Base-by-base conservation (phyloP, 1,140 invertebrate species). In the Leguminivora glycinivorella region DNA sequence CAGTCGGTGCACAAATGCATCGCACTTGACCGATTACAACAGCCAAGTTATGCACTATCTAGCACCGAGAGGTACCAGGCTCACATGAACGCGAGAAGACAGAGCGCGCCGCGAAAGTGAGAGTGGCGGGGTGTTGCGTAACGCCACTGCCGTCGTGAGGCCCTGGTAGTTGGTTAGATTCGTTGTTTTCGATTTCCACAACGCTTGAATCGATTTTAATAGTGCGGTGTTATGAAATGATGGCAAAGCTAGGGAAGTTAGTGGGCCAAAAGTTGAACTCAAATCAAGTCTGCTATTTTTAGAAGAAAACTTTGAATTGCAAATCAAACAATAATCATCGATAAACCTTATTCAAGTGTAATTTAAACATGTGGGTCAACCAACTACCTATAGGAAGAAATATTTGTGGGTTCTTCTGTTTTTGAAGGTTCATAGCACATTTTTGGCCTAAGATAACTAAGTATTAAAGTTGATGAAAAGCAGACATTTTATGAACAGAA, bases 41-140 rank as follows among this genome's bases (percentile, higher is more conserved):
- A 29, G 25, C 58, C 14, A 63, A 63, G 58, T 63, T 63, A 63
- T 63, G 58, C 58, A 63, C 58, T 63, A 31, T 29, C 58, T 17
- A 63, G 25, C 25, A 29, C 58, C 58, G 14, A 63, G 7, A 63
- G 58, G 9, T 80, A 83, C 80, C 69, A 84, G 82, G 79, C 73
- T 29, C 26, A 38, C 77, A 84, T 76, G 73, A 73, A 60, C 58
- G 69, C 68, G 10, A 43, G 63, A 75, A 70, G 70, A 76, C 75
- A 76, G 78, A 76, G 79, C 80, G 77, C 78, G 58, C 79, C 80
- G 82, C 82, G 85, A 88, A 86, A 88, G 85, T 86, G 85, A 88
- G 84, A 86, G 85, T 87, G 75, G 75, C 71, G 34, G 34, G 14
- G 34, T 70, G 74, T 88, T 88, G 83, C 83, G 78, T 83, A 88